phyloP scores from a whole-genome alignment of 2,888 invertebrate species.

The Epirrhoe alternata region DNA sequence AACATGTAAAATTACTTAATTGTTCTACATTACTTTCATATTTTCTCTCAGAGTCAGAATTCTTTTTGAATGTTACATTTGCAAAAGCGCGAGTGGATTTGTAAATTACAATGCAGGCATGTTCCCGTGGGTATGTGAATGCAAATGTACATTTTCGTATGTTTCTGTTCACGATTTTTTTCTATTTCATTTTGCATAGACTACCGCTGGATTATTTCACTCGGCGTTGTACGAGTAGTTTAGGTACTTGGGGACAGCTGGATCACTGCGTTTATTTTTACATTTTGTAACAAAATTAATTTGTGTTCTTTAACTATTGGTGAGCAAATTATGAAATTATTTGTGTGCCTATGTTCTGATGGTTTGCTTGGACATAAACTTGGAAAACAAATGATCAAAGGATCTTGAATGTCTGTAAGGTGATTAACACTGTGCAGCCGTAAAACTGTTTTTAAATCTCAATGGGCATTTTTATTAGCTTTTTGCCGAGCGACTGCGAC shows the following conservation, averaged over 20 bases:
- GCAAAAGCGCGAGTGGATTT: conserved; percentile 32
- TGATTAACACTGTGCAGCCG: too few species aligned
- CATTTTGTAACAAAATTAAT: background rate
- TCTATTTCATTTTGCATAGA: conserved; percentile 39
- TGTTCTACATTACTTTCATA: conserved; percentile 6
- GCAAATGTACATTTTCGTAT: conserved; percentile 43
- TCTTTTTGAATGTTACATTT: conserved; percentile 22
- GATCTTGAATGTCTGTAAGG: too few species aligned
- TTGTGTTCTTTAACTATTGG: too few species aligned
- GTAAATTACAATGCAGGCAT: conserved; percentile 39
- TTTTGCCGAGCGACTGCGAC: too few species aligned
- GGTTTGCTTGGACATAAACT: too few species aligned
- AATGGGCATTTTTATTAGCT: too few species aligned
- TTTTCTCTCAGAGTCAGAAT: conserved; percentile 17
- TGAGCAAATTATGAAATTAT: too few species aligned
- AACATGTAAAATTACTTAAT: background rate
- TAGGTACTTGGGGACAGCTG: conserved; percentile 6
- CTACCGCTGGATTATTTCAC: conserved; percentile 28
- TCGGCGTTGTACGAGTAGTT: conserved; percentile 6
- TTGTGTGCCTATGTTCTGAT: too few species aligned
- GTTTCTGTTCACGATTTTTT: conserved; percentile 35
- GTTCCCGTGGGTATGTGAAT: conserved; percentile 30
- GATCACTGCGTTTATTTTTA: background rate
- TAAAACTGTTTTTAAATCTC: too few species aligned
- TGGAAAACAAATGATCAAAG: too few species aligned